A percentile compares a stretch with the other conserved stretches of the same genome.
Conservation (phyloP, 2,888 invertebrate species). For the Oligia fasciuncula region DNA sequence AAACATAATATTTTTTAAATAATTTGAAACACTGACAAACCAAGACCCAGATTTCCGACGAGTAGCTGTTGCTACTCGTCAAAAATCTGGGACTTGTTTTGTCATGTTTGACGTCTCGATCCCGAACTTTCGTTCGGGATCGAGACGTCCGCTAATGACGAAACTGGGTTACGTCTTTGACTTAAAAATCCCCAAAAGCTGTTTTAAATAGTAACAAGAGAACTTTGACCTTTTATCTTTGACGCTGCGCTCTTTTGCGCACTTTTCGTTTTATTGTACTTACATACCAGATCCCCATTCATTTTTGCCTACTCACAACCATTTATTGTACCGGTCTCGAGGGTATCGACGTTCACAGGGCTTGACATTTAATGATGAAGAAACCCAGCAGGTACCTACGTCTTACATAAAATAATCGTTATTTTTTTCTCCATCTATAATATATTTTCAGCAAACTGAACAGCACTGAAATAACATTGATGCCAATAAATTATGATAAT, state of each 20-base stretch:
- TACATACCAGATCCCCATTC: background rate
- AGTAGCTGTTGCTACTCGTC: background rate
- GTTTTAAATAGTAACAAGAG: background rate
- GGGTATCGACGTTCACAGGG: background rate
- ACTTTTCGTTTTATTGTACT: background rate
- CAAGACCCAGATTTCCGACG: background rate
- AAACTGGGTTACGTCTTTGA: background rate
- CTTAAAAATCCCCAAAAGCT: background rate
- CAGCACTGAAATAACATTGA: constrained; percentile 41
- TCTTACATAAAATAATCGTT: background rate
- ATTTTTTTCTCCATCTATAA: constrained; percentile 4
- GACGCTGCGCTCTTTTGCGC: background rate
- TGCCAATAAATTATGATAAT: constrained; percentile 49
- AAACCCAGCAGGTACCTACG: background rate
- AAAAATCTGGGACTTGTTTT: no score
- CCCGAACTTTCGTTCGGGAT: background rate
- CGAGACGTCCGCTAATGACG: background rate
- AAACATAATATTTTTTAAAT: background rate
- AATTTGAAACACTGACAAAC: background rate
- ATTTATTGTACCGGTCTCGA: constrained; percentile 3
- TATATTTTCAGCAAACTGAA: constrained; percentile 13
- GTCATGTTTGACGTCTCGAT: no score
- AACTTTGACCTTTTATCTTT: background rate
- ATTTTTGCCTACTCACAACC: background rate
- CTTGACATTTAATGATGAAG: background rate